Conservation (phyloP, 2,888 invertebrate genomes). For the Latheticus oryzae region DNA sequence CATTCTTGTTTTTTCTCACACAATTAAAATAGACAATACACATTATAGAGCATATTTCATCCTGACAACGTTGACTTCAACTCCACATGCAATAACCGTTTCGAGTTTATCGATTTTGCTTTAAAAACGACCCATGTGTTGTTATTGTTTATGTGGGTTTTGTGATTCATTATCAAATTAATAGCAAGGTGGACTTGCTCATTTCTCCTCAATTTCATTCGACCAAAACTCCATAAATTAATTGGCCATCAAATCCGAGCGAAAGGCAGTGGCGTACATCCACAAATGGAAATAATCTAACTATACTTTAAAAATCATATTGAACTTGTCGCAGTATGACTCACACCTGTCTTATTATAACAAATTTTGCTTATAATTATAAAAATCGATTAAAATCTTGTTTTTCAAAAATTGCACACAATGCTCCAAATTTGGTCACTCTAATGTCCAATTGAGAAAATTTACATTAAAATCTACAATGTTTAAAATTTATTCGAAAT, state of each 20-base stretch:
- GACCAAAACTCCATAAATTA: too few relatives aligned
- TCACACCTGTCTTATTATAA: conserved; percentile 37
- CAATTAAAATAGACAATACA: conserved; percentile 32
- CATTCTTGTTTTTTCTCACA: conserved; percentile 28
- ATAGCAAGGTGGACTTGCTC: conserved; percentile 48
- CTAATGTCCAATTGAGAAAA: conserved; percentile 20
- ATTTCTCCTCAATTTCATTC: too few relatives aligned
- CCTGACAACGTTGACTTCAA: conserved; percentile 19
- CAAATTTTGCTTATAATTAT: conserved; percentile 23
- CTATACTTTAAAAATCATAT: conserved; percentile 26
- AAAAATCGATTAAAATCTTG: conserved; percentile 7
- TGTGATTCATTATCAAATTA: conserved; percentile 45
- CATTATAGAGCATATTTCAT: conserved; percentile 30
- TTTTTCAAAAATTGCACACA: conserved; percentile 4
- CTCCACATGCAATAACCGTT: conserved; percentile 23
- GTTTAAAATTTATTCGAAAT: conserved; percentile 5
- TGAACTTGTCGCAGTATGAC: conserved; percentile 40
- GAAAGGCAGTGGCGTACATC: conserved; percentile 8
- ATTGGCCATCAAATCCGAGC: conserved; percentile 1
- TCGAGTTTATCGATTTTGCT: conserved; percentile 23
- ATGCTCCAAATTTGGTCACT: conserved; percentile 26
- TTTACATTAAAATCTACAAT: conserved; percentile 12
- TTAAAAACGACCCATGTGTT: conserved; percentile 46
- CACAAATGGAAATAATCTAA: conserved; percentile 39
- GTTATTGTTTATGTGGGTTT: conserved; percentile 47